A percentile compares a stretch with the other conserved stretches of the same genome.
phyloP scores from a whole-genome alignment of 2,113 vertebrate genomes.

The Eulacestoma nigropectus region DNA sequence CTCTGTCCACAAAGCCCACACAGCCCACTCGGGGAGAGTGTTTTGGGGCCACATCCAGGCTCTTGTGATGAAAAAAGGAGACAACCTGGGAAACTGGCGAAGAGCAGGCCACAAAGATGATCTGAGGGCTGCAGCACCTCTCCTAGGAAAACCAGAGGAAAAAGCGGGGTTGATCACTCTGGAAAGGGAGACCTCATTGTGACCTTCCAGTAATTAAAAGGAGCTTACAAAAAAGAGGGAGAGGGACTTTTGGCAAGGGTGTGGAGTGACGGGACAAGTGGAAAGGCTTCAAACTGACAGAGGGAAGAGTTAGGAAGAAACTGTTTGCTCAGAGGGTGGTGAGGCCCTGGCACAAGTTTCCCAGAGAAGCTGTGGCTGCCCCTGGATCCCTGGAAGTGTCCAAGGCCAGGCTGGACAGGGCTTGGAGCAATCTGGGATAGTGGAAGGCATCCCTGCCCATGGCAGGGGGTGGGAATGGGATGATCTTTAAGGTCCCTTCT shows the following conservation, averaged over 20 bases:
- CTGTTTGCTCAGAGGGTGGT: not conserved
- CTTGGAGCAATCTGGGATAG: not conserved
- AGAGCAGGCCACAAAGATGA: not conserved
- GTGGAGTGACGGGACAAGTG: not conserved
- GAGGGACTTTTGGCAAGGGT: not conserved
- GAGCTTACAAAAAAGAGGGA: not conserved
- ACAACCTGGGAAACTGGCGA: fast-evolving
- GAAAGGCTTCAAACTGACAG: not conserved
- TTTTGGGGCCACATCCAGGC: not conserved
- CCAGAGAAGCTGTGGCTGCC: not conserved
- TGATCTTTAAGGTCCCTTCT: not conserved
- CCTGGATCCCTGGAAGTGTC: not conserved
- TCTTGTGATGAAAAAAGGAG: not conserved
- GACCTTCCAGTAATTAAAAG: not conserved
- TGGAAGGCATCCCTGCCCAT: not conserved
- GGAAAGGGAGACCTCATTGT: not conserved
- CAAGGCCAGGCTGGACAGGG: fast-evolving
- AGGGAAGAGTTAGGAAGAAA: not conserved
- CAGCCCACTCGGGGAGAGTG: not conserved
- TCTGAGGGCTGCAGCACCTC: not conserved
- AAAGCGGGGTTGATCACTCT: not conserved
- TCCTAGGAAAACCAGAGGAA: not conserved
- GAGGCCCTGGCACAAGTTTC: not conserved
- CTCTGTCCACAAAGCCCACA: not conserved
- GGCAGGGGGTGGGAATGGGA: not conserved